phyloP scores from a whole-genome alignment of 2,797 vertebrate species.

The Premnoplex brunnescens region DNA sequence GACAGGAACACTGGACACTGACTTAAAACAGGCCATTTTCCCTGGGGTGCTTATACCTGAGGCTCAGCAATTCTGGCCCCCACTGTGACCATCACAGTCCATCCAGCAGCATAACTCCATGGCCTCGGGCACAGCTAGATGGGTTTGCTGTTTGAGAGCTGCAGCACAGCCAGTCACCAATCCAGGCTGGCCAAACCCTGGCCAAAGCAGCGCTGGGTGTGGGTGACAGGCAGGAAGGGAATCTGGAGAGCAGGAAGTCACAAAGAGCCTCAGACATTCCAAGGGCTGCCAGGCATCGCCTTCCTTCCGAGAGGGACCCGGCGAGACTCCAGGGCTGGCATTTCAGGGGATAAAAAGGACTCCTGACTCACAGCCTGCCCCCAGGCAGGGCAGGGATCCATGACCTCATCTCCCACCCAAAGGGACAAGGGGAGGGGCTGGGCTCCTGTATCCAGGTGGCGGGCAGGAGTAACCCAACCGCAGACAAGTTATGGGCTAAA shows the following conservation, averaged over 20 bases:
- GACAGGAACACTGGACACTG: background rate
- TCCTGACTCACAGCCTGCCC: background rate
- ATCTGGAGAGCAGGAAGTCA: slow-evolving; percentile 26
- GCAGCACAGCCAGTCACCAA: background rate
- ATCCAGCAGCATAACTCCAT: background rate
- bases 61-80: background rate
- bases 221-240: background rate
- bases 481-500: background rate
- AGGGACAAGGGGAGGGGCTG: background rate
- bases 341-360: background rate
- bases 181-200: background rate
- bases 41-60: background rate
- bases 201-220: background rate
- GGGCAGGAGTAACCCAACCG: background rate
- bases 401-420: background rate
- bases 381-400: background rate
- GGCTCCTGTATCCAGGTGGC: background rate
- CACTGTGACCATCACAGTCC: background rate
- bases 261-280: background rate
- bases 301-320: background rate
- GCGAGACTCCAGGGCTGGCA: background rate
- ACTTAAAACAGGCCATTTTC: background rate
- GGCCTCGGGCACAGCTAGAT: background rate
- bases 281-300: background rate
- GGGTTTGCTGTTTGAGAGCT: background rate